Base-by-base conservation (phyloP, 2,113 vertebrate genomes). In the Anhinga anhinga region DNA sequence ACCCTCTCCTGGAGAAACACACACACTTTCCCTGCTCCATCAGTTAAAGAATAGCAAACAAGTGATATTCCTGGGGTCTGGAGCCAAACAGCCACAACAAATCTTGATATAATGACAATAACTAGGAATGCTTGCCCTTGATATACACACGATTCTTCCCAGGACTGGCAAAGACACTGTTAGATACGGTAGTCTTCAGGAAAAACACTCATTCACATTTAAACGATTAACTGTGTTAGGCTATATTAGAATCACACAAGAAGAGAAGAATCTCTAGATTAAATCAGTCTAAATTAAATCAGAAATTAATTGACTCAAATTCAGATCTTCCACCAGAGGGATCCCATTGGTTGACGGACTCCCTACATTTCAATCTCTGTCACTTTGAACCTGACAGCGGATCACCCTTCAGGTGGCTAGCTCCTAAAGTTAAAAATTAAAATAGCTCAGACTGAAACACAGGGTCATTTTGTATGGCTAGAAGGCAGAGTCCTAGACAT, bases 1-100 rank as follows among this genome's bases (percentile, higher is more conserved):
- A 88, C 69, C 88, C 80, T 63, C 91, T 87, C 70, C 80, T 95
- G 95, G 90, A 88, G 45, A 92, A 92, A 88, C 20, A 81, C 23
- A 79, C 44, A 82, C 50, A 67, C 3, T 71, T 82, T 63, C 65
- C 71, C 86, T 71, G n/a, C 38, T 92, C 27, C 21, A n/a, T 25
- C 50, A 34, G 7, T 11, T 65, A 61, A 56, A 66, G 45, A n/a
- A 63, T 0, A 50, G 76, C 30, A 77, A 72, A 80, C 9, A 0
- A 8, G 18, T 4, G 13, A 44, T 21, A 66, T 45, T 73, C 38
- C 40, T 80, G 26, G 18, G 4, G 26, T 58, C 29, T 84, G 32
- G 6, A 70, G n/a, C 32, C 29, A 42, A 84, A 69, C 11, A 15
- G 23, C 8, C 61, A 85, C 23, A 72, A 44, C 10, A 45, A 70